Evolutionary conservation across 2,888 invertebrate species (phyloP).

Genomic region (Calameuta idolon): DNA sequence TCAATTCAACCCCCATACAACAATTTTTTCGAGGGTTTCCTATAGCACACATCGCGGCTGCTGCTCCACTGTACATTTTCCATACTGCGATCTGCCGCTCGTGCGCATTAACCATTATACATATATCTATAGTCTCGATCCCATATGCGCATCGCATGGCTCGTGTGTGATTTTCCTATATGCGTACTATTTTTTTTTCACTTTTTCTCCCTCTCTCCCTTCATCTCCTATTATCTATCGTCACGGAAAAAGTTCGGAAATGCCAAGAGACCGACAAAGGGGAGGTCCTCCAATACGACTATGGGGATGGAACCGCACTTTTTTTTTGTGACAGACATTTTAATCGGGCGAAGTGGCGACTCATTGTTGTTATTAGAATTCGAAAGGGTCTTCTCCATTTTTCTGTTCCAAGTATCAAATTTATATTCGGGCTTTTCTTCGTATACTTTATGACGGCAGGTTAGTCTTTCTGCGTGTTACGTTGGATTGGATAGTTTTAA

Average conservation of each 20-base stretch:
- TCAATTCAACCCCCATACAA: constrained; percentile 35
- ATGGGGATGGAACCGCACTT: neutral
- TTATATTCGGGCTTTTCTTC: neutral
- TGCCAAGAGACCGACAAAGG: neutral
- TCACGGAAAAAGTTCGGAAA: neutral
- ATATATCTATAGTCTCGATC: neutral
- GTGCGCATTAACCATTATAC: neutral
- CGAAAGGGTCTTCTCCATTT: neutral
- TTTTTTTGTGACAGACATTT: neutral
- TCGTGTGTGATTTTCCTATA: neutral
- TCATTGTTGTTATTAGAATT: neutral
- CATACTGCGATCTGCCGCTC: neutral
- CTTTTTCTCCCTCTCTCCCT: neutral
- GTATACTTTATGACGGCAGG: neutral
- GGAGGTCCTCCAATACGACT: neutral
- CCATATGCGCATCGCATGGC: neutral
- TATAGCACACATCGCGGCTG: constrained; percentile 1
- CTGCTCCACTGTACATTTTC: neutral
- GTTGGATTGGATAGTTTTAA: neutral
- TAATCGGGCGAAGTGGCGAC: neutral
- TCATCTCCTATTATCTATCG: neutral
- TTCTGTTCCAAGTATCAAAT: neutral
- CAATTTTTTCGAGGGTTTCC: constrained; percentile 30
- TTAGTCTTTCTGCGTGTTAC: no score
- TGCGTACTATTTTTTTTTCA: neutral